phyloP scores from a whole-genome alignment of 1,140 invertebrate species.

The Penaeus chinensis region DNA sequence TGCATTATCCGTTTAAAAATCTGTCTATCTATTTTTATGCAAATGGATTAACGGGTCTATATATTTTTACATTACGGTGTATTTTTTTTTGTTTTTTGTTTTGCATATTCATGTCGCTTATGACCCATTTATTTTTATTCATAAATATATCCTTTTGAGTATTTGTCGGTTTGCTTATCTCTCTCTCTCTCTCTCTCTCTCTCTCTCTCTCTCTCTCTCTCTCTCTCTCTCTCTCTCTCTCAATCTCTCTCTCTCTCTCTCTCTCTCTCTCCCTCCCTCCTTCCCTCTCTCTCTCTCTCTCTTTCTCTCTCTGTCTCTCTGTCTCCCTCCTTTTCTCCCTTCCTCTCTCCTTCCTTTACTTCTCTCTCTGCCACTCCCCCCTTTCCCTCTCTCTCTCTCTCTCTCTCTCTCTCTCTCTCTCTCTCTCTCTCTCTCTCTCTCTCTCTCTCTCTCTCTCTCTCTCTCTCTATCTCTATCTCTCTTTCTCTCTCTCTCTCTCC shows the following conservation, averaged over 20 bases:
- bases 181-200: conserved; percentile 19
- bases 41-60: too few species aligned
- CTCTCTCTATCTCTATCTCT: background rate
- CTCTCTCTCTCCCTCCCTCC: conserved; percentile 4
- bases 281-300: background rate
- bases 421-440: background rate
- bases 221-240: background rate
- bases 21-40: too few species aligned
- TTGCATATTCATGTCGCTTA: too few species aligned
- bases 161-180: background rate
- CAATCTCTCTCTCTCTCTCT: background rate
- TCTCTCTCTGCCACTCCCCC: background rate
- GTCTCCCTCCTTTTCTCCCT: background rate
- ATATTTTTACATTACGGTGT: too few species aligned
- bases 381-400: background rate
- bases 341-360: background rate
- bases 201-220: conserved; percentile 20
- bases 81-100: too few species aligned
- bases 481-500: background rate
- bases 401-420: background rate
- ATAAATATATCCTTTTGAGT: background rate
- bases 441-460: background rate
- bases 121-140: too few species aligned
- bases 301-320: background rate
- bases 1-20: too few species aligned